These are phyloP conservation scores for Chamaea fasciata DNA, from an alignment of 2,113 vertebrate species.

Conservation along the genomic window DNA sequence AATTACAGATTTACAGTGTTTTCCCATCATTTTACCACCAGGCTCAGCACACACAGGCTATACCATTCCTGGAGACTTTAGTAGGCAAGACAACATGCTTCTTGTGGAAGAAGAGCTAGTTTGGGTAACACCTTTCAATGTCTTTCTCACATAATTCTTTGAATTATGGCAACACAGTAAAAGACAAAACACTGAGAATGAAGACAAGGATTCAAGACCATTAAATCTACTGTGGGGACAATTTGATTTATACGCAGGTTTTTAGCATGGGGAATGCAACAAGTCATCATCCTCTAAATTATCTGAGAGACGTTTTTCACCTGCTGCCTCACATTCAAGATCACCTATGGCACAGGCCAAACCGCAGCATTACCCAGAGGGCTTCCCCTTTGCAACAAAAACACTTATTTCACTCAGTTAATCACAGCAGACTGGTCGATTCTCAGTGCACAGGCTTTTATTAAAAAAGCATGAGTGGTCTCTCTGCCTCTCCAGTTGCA, in stretches of 20 bases:
- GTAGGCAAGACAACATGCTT: background rate
- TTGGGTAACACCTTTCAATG: background rate
- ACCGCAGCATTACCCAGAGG: background rate
- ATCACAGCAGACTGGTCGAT: background rate
- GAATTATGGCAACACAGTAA: background rate
- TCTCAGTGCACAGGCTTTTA: background rate
- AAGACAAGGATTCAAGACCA: background rate
- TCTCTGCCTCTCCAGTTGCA: background rate
- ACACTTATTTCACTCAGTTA: background rate
- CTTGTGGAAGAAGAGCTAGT: background rate
- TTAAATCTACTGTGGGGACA: background rate
- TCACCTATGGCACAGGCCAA: background rate
- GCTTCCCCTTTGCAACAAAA: background rate
- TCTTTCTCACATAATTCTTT: background rate
- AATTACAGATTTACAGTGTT: background rate
- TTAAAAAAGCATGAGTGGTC: background rate
- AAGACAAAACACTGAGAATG: background rate
- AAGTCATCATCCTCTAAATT: background rate
- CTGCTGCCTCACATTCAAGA: background rate
- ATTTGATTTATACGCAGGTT: background rate
- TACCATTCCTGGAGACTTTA: background rate
- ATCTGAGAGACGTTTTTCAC: background rate
- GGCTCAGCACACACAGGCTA: background rate
- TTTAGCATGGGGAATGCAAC: background rate
- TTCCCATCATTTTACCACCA: background rate